A percentile compares a stretch with the other conserved stretches of the same genome.
Evolutionary conservation across 2,888 invertebrate genomes (phyloP).

Genomic region (Drosophila pegasa): DNA sequence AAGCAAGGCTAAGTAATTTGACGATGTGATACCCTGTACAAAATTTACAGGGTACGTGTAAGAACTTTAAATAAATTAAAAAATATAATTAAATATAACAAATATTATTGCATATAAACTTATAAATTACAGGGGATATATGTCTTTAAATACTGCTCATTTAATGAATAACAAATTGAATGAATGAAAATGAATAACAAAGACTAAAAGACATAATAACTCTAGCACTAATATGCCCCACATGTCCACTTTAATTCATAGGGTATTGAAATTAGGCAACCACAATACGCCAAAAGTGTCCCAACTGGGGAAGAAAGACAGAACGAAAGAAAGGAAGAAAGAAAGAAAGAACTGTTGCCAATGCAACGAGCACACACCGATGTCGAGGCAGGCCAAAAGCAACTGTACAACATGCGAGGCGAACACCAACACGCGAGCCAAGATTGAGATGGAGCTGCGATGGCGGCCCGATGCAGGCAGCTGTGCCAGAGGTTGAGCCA

Average conservation of each 20-base stretch:
- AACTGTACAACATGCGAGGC: conserved; percentile 70
- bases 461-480: conserved; percentile 8
- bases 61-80: neutral
- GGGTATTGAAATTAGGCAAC: conserved; percentile 41
- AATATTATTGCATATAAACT: neutral
- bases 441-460: conserved; percentile 30
- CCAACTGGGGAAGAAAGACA: conserved; percentile 13
- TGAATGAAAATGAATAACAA: no score
- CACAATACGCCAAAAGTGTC: conserved; percentile 50
- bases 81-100: no score
- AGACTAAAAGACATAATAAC: neutral
- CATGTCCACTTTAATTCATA: neutral
- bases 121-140: neutral
- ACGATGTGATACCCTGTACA: no score
- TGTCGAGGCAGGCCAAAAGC: conserved; percentile 50
- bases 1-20: no score
- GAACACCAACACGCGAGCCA: conserved; percentile 51
- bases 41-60: no score
- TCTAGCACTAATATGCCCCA: neutral
- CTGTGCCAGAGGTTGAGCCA: conserved; percentile 18
- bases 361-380: conserved; percentile 34
- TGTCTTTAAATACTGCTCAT: neutral
- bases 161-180: neutral
- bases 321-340: conserved; percentile 4
- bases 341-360: conserved; percentile 22